Base-by-base conservation (phyloP, 2,113 vertebrate genomes). In the Mola mola region DNA sequence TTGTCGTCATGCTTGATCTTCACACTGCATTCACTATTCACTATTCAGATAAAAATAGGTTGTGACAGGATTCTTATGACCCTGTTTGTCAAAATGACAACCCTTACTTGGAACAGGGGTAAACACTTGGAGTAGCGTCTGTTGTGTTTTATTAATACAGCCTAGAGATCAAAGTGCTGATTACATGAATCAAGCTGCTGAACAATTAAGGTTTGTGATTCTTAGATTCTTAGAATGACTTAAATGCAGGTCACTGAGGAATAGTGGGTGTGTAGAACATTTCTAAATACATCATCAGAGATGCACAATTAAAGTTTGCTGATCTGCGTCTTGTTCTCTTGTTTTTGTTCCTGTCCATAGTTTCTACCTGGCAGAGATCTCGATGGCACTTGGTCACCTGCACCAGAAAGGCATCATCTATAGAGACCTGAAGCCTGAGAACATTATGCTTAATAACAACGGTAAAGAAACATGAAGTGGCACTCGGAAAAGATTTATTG, bases 341-440 rank as follows among this genome's bases (percentile, higher is more conserved):
- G n/a, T n/a, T n/a, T 8, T 15, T 3, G 13, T 7, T 12, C 25
- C 11, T 72, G 6, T 60, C 6, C 73, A 4, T 66, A 99, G 97
- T 91, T 99, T 99, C 92, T 99, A 99, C 92, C 92, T 99, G 90
- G 97, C 97, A 86, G 97, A 99, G 93, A 99, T 99, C 85, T 98
- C 97, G 61, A 99, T 99, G 97, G 97, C 97, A 78, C 92, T 99
- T 89, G 97, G 97, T 58, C 96, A 99, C 89, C 92, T 99, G 82
- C 97, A 99, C 92, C 97, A 99, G 87, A 99, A 99, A 87, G 97
- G 97, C 89, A 99, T 99, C 85, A 99, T 99, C 92, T 99, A 99
- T 89, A 93, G 97, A 91, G 97, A 99, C 87, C 90, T 99, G 72
- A 99, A 99, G 88, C 97, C 97, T 58, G 97, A 99, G 90, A 99